A percentile compares a stretch with the other conserved stretches of the same genome.
phyloP scores from a whole-genome alignment of 2,113 vertebrate genomes.

The Ahaetulla prasina region DNA sequence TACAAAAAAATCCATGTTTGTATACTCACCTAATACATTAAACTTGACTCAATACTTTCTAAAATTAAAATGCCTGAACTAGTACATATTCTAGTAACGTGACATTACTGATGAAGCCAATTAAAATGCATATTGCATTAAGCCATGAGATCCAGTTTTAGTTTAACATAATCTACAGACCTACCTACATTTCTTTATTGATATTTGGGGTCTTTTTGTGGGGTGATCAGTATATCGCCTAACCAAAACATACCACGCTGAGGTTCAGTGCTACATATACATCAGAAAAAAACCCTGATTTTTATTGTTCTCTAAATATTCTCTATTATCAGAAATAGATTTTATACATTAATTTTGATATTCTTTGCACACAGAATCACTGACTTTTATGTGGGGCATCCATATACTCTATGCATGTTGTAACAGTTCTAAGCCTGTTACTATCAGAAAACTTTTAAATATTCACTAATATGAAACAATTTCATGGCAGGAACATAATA shows the following conservation, averaged over 20 bases:
- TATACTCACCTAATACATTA: neutral
- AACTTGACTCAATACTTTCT: neutral
- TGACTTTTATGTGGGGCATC: neutral
- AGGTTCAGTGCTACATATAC: neutral
- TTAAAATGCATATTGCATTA: neutral
- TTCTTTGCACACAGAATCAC: neutral
- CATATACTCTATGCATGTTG: neutral
- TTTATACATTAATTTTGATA: neutral
- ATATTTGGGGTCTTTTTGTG: neutral
- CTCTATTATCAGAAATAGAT: neutral
- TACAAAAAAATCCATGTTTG: neutral
- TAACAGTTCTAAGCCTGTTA: neutral
- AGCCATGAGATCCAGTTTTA: neutral
- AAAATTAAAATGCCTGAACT: neutral
- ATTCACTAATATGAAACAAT: neutral
- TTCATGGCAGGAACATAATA: rapidly evolving
- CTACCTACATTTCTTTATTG: neutral
- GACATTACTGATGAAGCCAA: neutral
- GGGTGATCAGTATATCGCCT: neutral
- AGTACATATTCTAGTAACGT: neutral
- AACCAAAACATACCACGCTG: neutral
- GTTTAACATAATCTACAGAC: neutral
- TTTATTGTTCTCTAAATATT: neutral
- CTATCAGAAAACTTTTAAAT: neutral
- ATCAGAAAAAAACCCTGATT: neutral